Evolutionary conservation across 2,888 invertebrate genomes (phyloP).

Genomic region (Pherbina coryleti): DNA sequence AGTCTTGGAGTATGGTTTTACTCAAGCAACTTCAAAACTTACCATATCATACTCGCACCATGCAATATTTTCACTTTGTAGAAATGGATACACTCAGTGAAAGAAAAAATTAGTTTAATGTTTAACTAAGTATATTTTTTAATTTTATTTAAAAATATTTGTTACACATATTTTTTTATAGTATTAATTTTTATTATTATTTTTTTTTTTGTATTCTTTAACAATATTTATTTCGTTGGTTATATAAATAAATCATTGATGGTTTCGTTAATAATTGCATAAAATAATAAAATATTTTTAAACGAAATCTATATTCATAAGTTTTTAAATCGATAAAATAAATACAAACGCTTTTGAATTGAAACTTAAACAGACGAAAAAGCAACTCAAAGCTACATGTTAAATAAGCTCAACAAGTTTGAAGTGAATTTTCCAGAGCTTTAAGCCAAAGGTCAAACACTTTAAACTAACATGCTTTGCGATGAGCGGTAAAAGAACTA

Average conservation of each 20-base stretch:
- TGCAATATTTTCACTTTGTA: too few relatives aligned
- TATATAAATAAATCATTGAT: background rate
- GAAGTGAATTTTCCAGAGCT: background rate
- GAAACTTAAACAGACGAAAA: constrained; percentile 12
- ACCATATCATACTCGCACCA: too few relatives aligned
- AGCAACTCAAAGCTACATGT: background rate
- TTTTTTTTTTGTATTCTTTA: too few relatives aligned
- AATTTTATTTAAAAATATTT: too few relatives aligned
- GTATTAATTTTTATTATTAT: background rate
- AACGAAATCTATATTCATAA: background rate
- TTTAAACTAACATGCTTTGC: background rate
- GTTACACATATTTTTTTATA: background rate
- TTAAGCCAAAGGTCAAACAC: background rate
- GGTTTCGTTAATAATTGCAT: too few relatives aligned
- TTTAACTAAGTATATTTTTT: too few relatives aligned
- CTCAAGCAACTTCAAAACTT: too few relatives aligned
- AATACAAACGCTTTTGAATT: constrained; percentile 12
- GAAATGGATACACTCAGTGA: background rate
- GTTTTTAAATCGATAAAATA: background rate
- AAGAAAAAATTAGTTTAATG: background rate
- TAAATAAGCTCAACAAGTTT: background rate
- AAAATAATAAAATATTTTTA: background rate
- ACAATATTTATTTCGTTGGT: background rate
- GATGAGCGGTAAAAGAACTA: background rate
- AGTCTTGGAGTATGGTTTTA: too few relatives aligned